Evolutionary conservation across 2,113 vertebrate genomes (phyloP).

Genomic region (Choloepus hoffmanni): DNA sequence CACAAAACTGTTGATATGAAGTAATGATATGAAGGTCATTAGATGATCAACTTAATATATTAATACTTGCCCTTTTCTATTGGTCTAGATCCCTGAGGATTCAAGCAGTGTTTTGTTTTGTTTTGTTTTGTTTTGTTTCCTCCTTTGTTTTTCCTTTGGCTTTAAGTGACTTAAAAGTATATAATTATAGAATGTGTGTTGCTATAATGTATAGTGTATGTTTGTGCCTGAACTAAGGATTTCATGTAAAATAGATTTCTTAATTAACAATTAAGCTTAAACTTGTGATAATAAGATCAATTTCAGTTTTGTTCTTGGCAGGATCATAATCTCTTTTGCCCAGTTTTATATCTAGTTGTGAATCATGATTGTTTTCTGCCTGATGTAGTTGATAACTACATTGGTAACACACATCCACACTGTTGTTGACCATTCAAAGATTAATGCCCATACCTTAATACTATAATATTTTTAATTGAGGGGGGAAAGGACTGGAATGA

Average conservation of each 20-base stretch:
- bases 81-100: slow-evolving; percentile 53
- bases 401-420: slow-evolving; percentile 34
- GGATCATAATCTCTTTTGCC: slow-evolving; percentile 74
- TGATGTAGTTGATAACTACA: slow-evolving; percentile 70
- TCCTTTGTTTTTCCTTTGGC: slow-evolving; percentile 73
- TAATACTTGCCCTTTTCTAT: slow-evolving; percentile 56
- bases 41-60: slow-evolving; percentile 39
- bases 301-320: slow-evolving; percentile 75
- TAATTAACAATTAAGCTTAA: slow-evolving; percentile 66
- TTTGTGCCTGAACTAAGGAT: slow-evolving; percentile 74
- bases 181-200: slow-evolving; percentile 73
- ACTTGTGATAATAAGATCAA: slow-evolving; percentile 71
- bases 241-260: slow-evolving; percentile 76
- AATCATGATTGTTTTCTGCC: slow-evolving; percentile 75
- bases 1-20: neutral
- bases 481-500: neutral
- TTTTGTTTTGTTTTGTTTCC: slow-evolving; percentile 58
- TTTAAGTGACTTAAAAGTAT: slow-evolving; percentile 76
- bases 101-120: slow-evolving; percentile 62
- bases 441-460: slow-evolving; percentile 35
- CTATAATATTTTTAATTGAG: slow-evolving; percentile 26
- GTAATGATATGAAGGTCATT: slow-evolving; percentile 29
- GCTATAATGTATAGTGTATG: slow-evolving; percentile 74
- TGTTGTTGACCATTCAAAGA: slow-evolving; percentile 52
- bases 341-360: slow-evolving; percentile 68